phyloP scores from a whole-genome alignment of 2,888 invertebrate species.

The Philaethria dido region DNA sequence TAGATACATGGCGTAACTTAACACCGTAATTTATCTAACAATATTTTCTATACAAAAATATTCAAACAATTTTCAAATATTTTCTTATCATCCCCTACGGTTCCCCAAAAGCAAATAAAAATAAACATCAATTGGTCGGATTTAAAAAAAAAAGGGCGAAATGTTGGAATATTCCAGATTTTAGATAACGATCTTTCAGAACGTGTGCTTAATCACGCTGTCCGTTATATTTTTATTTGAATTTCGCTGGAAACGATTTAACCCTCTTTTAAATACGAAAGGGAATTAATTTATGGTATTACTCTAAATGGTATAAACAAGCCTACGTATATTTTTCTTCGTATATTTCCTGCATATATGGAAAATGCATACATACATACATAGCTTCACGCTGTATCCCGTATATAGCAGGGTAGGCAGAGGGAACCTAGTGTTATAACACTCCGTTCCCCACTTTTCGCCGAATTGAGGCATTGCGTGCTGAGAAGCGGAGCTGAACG shows the following conservation, averaged over 20 bases:
- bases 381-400: too few relatives aligned
- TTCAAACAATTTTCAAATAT: slow-evolving; percentile 8
- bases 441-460: too few relatives aligned
- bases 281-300: slow-evolving; percentile 21
- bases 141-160: slow-evolving; percentile 43
- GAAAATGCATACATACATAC: too few relatives aligned
- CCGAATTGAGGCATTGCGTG: too few relatives aligned
- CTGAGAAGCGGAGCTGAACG: too few relatives aligned
- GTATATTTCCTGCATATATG: too few relatives aligned
- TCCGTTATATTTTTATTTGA: slow-evolving; percentile 24
- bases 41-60: background rate
- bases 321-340: background rate
- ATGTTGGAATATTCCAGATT: slow-evolving; percentile 42
- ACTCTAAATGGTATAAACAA: background rate
- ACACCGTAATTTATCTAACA: too few relatives aligned
- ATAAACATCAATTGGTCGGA: slow-evolving; percentile 29
- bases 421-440: too few relatives aligned
- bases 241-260: slow-evolving; percentile 16
- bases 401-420: too few relatives aligned
- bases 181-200: slow-evolving; percentile 49
- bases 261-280: slow-evolving; percentile 25
- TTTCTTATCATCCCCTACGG: slow-evolving; percentile 24
- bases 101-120: slow-evolving; percentile 43
- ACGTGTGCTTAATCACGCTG: slow-evolving; percentile 46
- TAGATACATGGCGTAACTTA: too few relatives aligned